A percentile compares a stretch with the other conserved stretches of the same genome.
Evolutionary conservation across 2,888 invertebrate genomes (phyloP).

Genomic region (Acronicta psi): DNA sequence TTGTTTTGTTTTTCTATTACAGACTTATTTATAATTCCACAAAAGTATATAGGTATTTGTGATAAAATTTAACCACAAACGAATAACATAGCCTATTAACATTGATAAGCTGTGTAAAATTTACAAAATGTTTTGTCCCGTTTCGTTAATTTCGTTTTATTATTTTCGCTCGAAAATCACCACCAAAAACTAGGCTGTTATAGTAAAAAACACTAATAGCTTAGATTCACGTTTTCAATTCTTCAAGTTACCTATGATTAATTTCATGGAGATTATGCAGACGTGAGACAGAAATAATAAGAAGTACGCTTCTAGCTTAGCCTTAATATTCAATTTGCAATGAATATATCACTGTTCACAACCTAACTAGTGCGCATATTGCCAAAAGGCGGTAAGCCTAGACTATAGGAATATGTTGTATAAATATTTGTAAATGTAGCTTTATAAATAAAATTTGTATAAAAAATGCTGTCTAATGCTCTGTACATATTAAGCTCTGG

Average conservation of each 20-base stretch:
- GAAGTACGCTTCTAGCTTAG: conserved; percentile 15
- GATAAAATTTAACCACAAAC: no score
- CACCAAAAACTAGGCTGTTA: no score
- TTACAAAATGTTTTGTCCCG: no score
- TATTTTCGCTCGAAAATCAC: no score
- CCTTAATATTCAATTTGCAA: conserved; percentile 12
- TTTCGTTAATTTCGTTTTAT: no score
- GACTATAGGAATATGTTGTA: conserved; percentile 24
- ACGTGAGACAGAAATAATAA: not conserved
- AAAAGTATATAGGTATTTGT: no score
- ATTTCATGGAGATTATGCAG: not conserved
- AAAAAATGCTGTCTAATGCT: conserved; percentile 41
- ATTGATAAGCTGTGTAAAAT: no score
- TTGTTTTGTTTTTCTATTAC: no score
- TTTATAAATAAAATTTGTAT: conserved; percentile 50
- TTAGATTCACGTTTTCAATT: no score
- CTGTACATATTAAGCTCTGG: conserved; percentile 15
- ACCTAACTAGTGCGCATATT: conserved; percentile 35
- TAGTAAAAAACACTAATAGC: no score
- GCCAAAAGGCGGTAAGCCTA: conserved; percentile 57
- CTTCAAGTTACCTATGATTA: not conserved
- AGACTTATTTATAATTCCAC: no score
- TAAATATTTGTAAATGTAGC: conserved; percentile 45
- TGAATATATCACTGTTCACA: conserved; percentile 40
- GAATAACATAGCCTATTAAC: no score